Percentiles rank a stretch among this genome's conserved stretches.
These are phyloP conservation scores for Paracanthobrama guichenoti DNA, from an alignment of 2,113 vertebrate species.

Conservation along the genomic window DNA sequence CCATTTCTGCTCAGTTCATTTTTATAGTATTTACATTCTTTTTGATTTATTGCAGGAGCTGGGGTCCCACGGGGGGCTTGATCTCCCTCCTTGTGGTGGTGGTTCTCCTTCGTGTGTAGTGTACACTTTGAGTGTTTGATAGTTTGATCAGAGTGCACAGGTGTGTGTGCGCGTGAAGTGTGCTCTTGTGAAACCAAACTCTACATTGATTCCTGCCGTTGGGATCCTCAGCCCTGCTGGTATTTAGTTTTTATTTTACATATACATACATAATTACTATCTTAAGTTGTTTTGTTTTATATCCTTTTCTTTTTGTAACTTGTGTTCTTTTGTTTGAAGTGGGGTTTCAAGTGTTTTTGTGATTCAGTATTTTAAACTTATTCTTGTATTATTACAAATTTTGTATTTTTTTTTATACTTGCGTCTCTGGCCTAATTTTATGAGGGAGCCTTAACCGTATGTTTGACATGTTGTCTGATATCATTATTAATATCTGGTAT, in stretches of 20 bases:
- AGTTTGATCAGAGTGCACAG: not conserved
- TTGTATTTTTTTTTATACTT: not conserved
- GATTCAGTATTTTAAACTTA: not conserved
- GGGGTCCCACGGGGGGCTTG: no score
- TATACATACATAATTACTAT: not conserved
- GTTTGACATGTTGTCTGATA: no score
- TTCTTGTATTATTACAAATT: not conserved
- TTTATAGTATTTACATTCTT: no score
- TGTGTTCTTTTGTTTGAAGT: not conserved
- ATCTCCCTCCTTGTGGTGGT: not conserved
- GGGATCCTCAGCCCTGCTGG: not conserved
- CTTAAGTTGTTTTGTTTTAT: not conserved
- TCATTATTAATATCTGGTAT: no score
- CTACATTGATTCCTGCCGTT: not conserved
- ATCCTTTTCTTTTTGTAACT: not conserved
- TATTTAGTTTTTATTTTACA: not conserved
- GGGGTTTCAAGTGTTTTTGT: not conserved
- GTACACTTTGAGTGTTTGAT: not conserved
- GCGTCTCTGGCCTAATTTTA: not conserved
- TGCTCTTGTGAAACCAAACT: not conserved
- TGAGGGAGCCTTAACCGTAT: not conserved
- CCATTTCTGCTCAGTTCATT: no score
- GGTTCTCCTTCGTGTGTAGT: not conserved
- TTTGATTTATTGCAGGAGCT: no score
- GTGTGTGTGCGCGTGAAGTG: not conserved